Conservation (phyloP, 2,113 vertebrate genomes). For the Platycercus adscitus region DNA sequence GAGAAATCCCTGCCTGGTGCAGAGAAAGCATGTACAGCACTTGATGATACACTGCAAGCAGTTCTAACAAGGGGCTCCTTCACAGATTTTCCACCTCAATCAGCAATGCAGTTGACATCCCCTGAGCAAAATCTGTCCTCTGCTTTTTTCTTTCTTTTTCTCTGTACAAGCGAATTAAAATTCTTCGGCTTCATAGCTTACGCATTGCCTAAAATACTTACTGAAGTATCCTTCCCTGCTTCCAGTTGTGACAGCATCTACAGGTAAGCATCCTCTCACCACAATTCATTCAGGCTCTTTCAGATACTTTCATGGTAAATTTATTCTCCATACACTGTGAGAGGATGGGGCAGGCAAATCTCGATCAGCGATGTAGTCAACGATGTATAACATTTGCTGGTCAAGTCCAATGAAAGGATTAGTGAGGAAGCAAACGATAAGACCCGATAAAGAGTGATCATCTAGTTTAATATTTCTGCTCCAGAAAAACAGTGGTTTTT, state of each 20-base stretch:
- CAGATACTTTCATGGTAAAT: neutral
- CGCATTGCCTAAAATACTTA: neutral
- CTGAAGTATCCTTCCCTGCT: neutral
- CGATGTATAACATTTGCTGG: neutral
- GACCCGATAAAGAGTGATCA: neutral
- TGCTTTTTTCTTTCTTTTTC: neutral
- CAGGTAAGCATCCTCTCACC: neutral
- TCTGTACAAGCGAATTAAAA: neutral
- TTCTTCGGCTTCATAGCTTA: neutral
- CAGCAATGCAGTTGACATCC: slow-evolving; percentile 46
- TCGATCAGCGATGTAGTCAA: neutral
- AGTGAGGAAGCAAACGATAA: neutral
- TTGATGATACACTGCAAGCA: slow-evolving; percentile 38
- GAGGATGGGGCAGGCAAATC: neutral
- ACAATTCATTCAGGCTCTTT: neutral
- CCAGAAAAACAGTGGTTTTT: neutral
- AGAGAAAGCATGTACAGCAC: neutral
- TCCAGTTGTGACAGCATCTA: neutral
- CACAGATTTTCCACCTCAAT: slow-evolving; percentile 56
- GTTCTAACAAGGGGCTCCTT: slow-evolving; percentile 36
- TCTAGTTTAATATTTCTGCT: neutral
- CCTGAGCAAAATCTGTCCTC: slow-evolving; percentile 7
- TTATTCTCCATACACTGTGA: neutral
- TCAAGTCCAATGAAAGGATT: neutral
- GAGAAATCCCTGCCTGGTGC: slow-evolving; percentile 32